Base-by-base conservation (phyloP, 2,888 invertebrate genomes). In the Stenodema calcarata region DNA sequence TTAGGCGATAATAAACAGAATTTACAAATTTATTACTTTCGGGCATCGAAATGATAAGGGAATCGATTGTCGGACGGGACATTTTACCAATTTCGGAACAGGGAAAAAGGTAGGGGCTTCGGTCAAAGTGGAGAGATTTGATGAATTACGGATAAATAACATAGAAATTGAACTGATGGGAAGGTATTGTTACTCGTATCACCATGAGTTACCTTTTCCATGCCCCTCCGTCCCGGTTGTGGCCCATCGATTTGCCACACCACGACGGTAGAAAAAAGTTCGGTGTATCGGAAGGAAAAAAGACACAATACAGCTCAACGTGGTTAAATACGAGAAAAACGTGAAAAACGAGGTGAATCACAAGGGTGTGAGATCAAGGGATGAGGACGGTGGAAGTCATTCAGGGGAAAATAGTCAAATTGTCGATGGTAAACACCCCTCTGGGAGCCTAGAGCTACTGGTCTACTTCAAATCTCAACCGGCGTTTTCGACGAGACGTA, bases 161-260 rank as follows among this genome's bases (percentile, higher is more conserved):
- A 35, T 4, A 2, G 35, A 35, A 47, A 47, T 47, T 16, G 47
- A 47, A 47, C 1, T 7, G 35, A 35, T 47, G 16, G 23, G 62
- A 62, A 62, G 41, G 73, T 69, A 41, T 82, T 82, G 69, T 69
- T 82, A 82, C 41, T 23, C 18, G 23, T n/a, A 69, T 82, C 69
- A 42, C 82, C 70, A 54, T 62, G 69, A 82, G 82, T 82, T 82
- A 82, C 82, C 69, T 62, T 30, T 62, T 41, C 70, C 82, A n/a
- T 82, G 62, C 70, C 54, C 82, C 18, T 42, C 47, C 41, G n/a
- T 35, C 41, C 41, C 2, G 35, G 62, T 27, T 27, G 62, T 4
- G 14, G 47, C 80, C 35, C 82, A 82, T 82, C 82, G 82, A 82
- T 82, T 82, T 82, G 42, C 70, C 54, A 50, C 80, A 27, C 80